Base-by-base conservation (phyloP, 2,113 vertebrate species). In the Dunckerocampus dactyliophorus region DNA sequence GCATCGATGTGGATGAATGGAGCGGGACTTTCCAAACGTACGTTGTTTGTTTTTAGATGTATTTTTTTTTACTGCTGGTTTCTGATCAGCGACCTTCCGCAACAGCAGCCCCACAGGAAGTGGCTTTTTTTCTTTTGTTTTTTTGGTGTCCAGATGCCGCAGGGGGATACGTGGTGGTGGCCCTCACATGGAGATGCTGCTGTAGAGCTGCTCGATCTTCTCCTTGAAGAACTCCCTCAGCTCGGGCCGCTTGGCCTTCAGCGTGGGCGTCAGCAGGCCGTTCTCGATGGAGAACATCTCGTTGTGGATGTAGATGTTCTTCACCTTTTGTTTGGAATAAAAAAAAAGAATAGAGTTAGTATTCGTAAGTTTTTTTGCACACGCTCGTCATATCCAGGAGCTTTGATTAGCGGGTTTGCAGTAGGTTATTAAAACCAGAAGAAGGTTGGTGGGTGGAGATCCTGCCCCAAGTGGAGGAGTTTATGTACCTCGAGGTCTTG, bases 241-340 rank as follows among this genome's bases (percentile, higher is more conserved):
- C 84, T 99, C 95, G 0, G 94, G 91, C 75, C 97, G 91, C 84
- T 94, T 98, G 50, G 97, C 94, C 88, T 99, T 99, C 73, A 99
- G 77, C 0, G 97, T 99, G 1, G 97, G 97, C 0, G 97, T 99
- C 90, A 99, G 87, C 85, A 99, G 92, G 76, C 94, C 94, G 3
- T 99, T 99, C 73, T 93, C 82, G 71, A 97, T 93, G 31, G 95
- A 94, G 88, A 99, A 99, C 94, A 95, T 93, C 49, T 97, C 95
- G 22, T 83, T 92, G 72, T 98, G 93, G 84, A 98, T 84, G 80
- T 95, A 90, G 89, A 99, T 92, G 83, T 95, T 94, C 92, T 99
- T 99, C 71, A 99, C 95, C 97, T 89, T 93, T 75, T 34, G 34
- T 19, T 15, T 3, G 2, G 8, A 62, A 77, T 77, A 54, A 66